Evolutionary conservation across 1,140 invertebrate species (phyloP).

Genomic region (Ridgeia piscesae): DNA sequence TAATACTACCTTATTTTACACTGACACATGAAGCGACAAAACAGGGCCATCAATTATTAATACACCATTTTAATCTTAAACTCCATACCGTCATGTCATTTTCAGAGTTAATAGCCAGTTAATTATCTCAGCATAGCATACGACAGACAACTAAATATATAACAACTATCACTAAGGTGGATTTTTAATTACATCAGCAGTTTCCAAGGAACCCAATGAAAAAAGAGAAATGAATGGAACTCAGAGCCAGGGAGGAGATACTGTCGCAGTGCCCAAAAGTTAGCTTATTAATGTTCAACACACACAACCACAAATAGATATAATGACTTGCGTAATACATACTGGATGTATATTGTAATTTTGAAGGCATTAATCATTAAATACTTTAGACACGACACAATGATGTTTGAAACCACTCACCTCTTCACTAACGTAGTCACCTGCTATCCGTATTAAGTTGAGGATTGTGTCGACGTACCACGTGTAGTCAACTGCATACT

Average conservation of each 20-base stretch:
- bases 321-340: not conserved
- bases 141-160: no score
- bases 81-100: no score
- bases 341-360: not conserved
- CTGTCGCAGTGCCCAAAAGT: not conserved
- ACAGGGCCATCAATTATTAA: no score
- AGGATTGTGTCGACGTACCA: conserved; percentile 99
- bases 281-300: not conserved
- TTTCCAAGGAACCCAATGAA: no score
- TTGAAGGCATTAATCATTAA: not conserved
- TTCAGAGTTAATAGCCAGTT: no score
- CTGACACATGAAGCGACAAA: no score
- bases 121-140: no score
- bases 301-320: not conserved
- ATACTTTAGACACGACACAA: not conserved
- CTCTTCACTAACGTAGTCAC: conserved; percentile 92
- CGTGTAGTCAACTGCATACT: conserved; percentile 99
- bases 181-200: no score
- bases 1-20: not conserved
- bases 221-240: no score
- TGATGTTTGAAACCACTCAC: conserved; percentile 36
- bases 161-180: no score
- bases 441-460: conserved; percentile 98
- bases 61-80: no score
- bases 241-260: not conserved